Evolutionary conservation across 2,797 vertebrate species (phyloP).

Genomic region (Remorina albescens): DNA sequence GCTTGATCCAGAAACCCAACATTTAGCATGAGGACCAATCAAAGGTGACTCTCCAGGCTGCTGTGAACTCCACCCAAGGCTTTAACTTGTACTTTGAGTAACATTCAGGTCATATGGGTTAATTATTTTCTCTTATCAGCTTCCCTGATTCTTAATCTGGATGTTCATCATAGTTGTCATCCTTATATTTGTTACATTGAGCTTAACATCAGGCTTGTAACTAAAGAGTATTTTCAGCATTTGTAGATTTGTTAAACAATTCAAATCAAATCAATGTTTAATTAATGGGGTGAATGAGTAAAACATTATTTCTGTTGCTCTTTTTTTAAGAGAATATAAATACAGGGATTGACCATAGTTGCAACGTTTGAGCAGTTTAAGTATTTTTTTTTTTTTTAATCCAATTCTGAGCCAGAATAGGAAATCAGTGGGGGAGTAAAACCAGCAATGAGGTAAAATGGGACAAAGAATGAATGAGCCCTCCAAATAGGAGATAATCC

Average conservation of each 20-base stretch:
- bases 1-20: constrained; percentile 3
- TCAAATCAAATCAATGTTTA: not conserved
- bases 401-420: not conserved
- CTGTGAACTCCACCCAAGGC: no score
- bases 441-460: not conserved
- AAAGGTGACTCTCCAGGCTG: not conserved
- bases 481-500: not conserved
- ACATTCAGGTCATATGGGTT: not conserved
- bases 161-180: not conserved
- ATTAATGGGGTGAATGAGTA: not conserved
- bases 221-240: not conserved
- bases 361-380: not conserved
- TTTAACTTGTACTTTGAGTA: not conserved
- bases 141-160: not conserved
- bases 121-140: not conserved
- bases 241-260: not conserved
- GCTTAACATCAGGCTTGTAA: not conserved
- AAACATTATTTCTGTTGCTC: not conserved
- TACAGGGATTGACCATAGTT: not conserved
- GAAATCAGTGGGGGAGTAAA: not conserved
- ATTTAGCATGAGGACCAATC: not conserved
- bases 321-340: not conserved
- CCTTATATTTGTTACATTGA: not conserved
- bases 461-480: not conserved
- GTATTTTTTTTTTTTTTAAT: not conserved